These are phyloP conservation scores for Brachionus manjavacas DNA, from an alignment of 1,140 invertebrate species.

Conservation along the genomic window DNA sequence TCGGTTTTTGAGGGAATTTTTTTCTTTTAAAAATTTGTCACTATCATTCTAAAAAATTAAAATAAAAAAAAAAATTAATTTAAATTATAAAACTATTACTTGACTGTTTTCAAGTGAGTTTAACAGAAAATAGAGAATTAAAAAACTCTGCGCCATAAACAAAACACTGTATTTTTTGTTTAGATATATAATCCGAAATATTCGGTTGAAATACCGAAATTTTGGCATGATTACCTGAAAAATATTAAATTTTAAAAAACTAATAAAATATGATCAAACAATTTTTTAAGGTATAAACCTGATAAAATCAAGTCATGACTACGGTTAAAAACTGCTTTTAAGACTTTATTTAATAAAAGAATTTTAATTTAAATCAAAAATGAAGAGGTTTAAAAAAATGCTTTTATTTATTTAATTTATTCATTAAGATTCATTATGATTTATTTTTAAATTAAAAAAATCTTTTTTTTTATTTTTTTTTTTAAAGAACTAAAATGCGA, in stretches of 20 bases:
- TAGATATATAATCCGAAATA: neutral
- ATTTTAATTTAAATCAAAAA: neutral
- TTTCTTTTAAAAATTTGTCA: neutral
- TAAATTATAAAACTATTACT: neutral
- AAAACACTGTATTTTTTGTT: neutral
- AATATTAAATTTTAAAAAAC: neutral
- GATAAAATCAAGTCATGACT: neutral
- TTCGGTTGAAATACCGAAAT: neutral
- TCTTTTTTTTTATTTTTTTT: neutral
- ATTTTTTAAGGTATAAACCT: neutral
- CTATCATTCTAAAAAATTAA: neutral
- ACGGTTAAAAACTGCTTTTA: neutral
- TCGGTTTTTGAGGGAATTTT: neutral
- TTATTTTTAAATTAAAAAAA: neutral
- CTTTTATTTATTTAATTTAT: neutral
- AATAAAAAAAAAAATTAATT: neutral
- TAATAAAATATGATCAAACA: neutral
- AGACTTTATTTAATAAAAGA: neutral
- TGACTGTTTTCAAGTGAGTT: neutral
- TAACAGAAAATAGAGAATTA: neutral
- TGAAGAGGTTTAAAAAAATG: neutral
- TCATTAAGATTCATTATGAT: neutral
- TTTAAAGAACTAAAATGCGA: neutral
- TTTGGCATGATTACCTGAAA: neutral
- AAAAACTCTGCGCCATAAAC: neutral